phyloP scores from a whole-genome alignment of 2,113 vertebrate genomes.

The Myotis yumanensis region DNA sequence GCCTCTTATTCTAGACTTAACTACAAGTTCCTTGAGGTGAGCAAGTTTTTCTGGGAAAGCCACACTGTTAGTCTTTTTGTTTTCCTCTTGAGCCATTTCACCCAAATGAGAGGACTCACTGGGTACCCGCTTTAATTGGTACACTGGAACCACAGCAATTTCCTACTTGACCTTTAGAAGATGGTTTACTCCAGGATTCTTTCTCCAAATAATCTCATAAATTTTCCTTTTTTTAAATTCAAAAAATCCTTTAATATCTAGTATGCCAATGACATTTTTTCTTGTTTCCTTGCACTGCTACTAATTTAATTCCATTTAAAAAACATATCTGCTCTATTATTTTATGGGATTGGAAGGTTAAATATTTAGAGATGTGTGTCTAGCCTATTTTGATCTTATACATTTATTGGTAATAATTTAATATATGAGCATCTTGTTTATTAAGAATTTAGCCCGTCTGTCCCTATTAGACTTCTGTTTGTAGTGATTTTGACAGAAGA shows the following conservation, averaged over 20 bases:
- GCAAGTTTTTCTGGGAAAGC: constrained; percentile 1
- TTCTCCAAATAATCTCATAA: constrained; percentile 12
- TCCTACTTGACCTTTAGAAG: neutral
- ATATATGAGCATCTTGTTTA: neutral
- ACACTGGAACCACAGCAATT: neutral
- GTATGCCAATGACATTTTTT: neutral
- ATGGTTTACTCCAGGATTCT: neutral
- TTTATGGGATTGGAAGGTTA: neutral
- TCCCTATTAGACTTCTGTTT: neutral
- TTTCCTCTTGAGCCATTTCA: neutral
- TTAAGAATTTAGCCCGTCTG: neutral
- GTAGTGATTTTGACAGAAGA: neutral
- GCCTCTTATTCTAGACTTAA: neutral
- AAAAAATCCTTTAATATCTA: neutral
- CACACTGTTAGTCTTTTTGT: neutral
- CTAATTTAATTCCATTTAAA: neutral
- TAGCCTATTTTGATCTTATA: neutral
- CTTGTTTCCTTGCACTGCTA: neutral
- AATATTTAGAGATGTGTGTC: neutral
- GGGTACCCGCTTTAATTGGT: neutral
- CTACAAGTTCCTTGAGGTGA: neutral
- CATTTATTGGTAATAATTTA: neutral
- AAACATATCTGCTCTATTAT: neutral
- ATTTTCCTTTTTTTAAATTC: neutral
- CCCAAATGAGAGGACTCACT: constrained; percentile 12